Evolutionary conservation across 2,113 vertebrate species (phyloP).

Genomic region (Australoheros scitulus): DNA sequence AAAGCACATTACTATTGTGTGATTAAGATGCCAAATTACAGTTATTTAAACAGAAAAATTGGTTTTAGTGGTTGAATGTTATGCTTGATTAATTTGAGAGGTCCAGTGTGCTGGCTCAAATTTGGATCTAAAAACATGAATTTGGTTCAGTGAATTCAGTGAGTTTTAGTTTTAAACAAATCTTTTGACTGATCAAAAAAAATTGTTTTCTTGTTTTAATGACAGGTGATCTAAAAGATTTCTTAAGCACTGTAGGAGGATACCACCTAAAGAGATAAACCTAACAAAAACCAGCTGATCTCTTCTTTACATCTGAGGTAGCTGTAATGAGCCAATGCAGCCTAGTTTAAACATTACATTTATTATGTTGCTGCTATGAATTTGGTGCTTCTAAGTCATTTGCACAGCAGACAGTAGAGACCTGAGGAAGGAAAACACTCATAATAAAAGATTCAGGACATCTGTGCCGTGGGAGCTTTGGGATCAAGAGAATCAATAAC

Average conservation of each 20-base stretch:
- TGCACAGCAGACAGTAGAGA: not conserved
- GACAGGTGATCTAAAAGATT: not conserved
- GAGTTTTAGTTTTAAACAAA: not conserved
- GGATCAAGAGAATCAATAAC: slow-evolving; percentile 32
- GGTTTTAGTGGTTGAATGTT: not conserved
- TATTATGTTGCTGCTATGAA: not conserved
- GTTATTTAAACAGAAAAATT: not conserved
- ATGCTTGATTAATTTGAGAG: not conserved
- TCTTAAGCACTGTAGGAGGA: not conserved
- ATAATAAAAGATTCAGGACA: slow-evolving; percentile 51
- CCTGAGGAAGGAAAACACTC: slow-evolving; percentile 3
- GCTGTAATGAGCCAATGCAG: not conserved
- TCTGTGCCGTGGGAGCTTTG: slow-evolving; percentile 14
- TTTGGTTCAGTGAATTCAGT: too few relatives aligned
- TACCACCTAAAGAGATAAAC: not conserved
- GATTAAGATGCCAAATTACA: too few relatives aligned
- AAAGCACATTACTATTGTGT: not conserved
- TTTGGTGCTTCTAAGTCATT: not conserved
- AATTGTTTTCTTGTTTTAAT: too few relatives aligned
- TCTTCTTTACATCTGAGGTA: not conserved
- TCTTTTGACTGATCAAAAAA: not conserved
- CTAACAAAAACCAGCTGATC: not conserved
- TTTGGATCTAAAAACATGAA: not conserved
- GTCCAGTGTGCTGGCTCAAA: not conserved
- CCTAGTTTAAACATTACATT: too few relatives aligned